Evolutionary conservation across 2,888 invertebrate genomes (phyloP).

Genomic region (Calliphora vomitoria): DNA sequence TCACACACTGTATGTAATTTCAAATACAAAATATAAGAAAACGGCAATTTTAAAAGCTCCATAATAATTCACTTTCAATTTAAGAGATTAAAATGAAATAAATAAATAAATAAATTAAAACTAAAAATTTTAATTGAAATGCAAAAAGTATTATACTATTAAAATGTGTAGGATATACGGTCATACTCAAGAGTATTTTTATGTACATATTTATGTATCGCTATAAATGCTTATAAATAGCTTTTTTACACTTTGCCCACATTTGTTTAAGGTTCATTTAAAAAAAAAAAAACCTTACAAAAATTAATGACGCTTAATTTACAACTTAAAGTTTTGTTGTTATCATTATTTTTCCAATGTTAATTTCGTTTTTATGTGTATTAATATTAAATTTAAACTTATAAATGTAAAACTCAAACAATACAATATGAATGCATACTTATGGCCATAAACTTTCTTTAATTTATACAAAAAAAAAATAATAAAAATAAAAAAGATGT

Average conservation of each 20-base stretch:
- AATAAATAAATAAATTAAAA: slow-evolving; percentile 18
- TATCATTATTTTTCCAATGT: neutral
- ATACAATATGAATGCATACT: slow-evolving; percentile 2
- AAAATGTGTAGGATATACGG: neutral
- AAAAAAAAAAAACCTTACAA: slow-evolving; percentile 4
- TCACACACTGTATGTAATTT: slow-evolving; percentile 13
- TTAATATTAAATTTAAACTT: slow-evolving; percentile 14
- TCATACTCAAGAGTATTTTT: neutral
- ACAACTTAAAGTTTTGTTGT: slow-evolving; percentile 2
- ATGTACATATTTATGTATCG: neutral
- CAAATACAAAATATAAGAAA: neutral
- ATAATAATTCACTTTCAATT: slow-evolving; percentile 47
- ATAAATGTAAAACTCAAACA: neutral
- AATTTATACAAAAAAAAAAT: slow-evolving; percentile 11
- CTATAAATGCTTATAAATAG: no score
- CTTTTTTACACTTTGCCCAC: neutral
- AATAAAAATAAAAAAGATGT: neutral
- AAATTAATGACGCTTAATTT: slow-evolving; percentile 32
- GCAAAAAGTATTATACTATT: neutral
- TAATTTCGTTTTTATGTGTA: neutral
- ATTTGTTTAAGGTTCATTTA: slow-evolving; percentile 9
- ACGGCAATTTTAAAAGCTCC: slow-evolving; percentile 27
- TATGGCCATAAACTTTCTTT: slow-evolving; percentile 58
- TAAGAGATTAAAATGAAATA: slow-evolving; percentile 6
- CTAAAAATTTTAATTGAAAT: slow-evolving; percentile 18